Evolutionary conservation across 2,888 invertebrate genomes (phyloP).

Genomic region (Andrena haemorrhoa): DNA sequence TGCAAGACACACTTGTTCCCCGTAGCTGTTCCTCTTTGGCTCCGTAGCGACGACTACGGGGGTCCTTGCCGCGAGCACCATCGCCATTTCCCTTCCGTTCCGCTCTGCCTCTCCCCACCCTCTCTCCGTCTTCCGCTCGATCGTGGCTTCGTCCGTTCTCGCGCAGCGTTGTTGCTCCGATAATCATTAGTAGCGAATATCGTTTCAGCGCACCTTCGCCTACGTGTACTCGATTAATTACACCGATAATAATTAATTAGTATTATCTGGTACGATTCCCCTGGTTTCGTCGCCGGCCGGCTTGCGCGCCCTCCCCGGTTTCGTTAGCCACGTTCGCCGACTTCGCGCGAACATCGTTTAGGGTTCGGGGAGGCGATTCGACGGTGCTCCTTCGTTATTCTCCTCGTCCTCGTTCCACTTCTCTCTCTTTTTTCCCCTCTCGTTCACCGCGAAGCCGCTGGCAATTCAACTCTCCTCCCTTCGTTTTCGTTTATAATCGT

Average conservation of each 20-base stretch:
- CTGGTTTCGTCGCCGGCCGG: conserved; percentile 73
- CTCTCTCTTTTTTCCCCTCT: background rate
- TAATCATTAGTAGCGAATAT: conserved; percentile 50
- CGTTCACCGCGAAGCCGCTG: conserved; percentile 51
- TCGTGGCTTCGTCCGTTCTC: conserved; percentile 51
- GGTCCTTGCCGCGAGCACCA: conserved; percentile 36
- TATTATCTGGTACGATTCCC: conserved; percentile 81
- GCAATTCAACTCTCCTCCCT: conserved; percentile 39
- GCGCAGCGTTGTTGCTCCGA: conserved; percentile 25
- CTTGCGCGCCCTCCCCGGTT: conserved; percentile 52
- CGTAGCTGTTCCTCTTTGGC: conserved; percentile 10
- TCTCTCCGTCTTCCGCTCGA: conserved; percentile 39
- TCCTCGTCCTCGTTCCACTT: background rate
- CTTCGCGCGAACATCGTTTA: conserved; percentile 47
- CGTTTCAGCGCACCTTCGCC: conserved; percentile 59
- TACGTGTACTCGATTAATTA: conserved; percentile 77
- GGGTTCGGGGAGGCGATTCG: conserved; percentile 30
- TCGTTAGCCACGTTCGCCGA: conserved; percentile 27
- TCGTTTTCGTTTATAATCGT: conserved; percentile 46
- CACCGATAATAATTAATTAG: conserved; percentile 77
- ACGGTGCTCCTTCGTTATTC: conserved; percentile 46
- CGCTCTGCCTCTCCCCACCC: background rate
- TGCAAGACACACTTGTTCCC: conserved; percentile 31
- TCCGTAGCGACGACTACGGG: background rate
- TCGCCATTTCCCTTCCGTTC: conserved; percentile 21